Conservation (phyloP, 2,888 invertebrate genomes). For the Orgyia antiqua region DNA sequence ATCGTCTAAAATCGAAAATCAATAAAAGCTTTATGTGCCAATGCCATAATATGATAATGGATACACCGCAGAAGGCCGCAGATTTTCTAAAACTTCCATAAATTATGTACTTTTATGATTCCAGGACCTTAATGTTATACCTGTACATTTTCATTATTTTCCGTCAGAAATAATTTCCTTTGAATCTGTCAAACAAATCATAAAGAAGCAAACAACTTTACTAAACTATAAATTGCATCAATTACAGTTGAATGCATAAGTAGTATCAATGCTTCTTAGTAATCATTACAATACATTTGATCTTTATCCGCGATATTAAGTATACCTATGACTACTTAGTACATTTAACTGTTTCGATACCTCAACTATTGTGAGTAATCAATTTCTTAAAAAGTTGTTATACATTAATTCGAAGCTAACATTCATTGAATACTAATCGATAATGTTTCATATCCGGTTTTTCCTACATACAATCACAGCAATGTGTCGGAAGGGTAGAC, state of each 20-base stretch:
- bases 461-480: too few relatives aligned
- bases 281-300: constrained; percentile 13
- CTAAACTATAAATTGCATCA: constrained; percentile 12
- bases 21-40: too few relatives aligned
- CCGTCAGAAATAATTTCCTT: constrained; percentile 5
- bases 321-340: constrained; percentile 8
- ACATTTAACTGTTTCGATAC: neutral
- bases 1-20: too few relatives aligned
- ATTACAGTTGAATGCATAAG: constrained; percentile 11
- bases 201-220: constrained; percentile 7
- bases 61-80: too few relatives aligned
- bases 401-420: neutral
- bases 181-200: constrained; percentile 14
- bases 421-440: constrained; percentile 3
- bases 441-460: neutral
- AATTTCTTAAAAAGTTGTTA: constrained; percentile 1
- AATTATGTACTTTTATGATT: too few relatives aligned
- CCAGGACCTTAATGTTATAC: too few relatives aligned
- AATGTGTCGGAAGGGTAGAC: too few relatives aligned
- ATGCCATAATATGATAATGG: too few relatives aligned
- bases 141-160: too few relatives aligned
- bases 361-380: constrained; percentile 2
- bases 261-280: constrained; percentile 17
- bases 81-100: too few relatives aligned
- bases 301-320: constrained; percentile 11